Evolutionary conservation across 2,113 vertebrate genomes (phyloP).

Genomic region (Equus przewalskii): DNA sequence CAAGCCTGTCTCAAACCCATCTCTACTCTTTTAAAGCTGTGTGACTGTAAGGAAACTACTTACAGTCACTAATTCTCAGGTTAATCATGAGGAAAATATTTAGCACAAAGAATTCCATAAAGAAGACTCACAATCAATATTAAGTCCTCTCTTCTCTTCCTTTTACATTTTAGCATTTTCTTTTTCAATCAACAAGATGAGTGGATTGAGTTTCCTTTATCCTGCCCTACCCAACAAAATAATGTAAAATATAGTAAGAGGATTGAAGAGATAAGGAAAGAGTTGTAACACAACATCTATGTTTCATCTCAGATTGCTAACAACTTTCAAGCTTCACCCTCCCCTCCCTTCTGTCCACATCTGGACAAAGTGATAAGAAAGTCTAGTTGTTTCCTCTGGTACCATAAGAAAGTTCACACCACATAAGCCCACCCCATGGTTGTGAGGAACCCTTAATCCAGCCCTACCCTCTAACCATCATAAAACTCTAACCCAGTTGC

Average conservation of each 20-base stretch:
- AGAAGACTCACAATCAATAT: background rate
- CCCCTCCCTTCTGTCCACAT: background rate
- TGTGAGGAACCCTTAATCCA: background rate
- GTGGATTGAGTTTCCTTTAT: background rate
- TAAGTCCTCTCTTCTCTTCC: background rate
- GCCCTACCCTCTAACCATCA: background rate
- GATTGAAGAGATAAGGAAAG: background rate
- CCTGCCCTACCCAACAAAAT: background rate
- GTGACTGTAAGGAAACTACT: background rate
- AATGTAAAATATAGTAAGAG: background rate
- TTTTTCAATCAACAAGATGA: background rate
- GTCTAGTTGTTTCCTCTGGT: background rate
- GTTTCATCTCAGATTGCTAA: background rate
- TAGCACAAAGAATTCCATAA: background rate
- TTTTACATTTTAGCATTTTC: background rate
- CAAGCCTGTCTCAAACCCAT: background rate
- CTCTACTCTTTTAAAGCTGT: background rate
- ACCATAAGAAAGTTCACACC: background rate
- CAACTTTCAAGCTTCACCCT: background rate
- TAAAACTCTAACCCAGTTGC: background rate
- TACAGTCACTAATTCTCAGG: background rate
- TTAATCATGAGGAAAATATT: background rate
- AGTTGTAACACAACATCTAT: background rate
- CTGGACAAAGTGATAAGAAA: background rate
- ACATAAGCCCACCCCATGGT: background rate